Evolutionary conservation across 1,140 invertebrate species (phyloP).

Genomic region (Danaus melanippus): DNA sequence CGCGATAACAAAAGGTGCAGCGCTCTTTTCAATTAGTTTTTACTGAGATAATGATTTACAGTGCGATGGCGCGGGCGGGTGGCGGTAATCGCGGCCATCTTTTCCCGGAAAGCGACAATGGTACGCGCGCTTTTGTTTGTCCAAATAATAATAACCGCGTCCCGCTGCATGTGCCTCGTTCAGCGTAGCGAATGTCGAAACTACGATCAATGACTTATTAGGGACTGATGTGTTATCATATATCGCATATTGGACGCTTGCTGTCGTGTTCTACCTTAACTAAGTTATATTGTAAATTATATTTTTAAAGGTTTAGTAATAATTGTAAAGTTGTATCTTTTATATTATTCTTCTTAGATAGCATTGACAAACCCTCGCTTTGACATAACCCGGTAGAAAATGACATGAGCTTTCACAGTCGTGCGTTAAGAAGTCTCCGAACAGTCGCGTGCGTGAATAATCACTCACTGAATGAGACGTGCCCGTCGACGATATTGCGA

Average conservation of each 20-base stretch:
- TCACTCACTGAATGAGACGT: slow-evolving; percentile 16
- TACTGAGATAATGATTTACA: slow-evolving; percentile 29
- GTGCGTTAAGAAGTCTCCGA: slow-evolving; percentile 14
- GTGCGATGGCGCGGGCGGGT: slow-evolving; percentile 23
- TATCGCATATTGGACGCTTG: too few relatives aligned
- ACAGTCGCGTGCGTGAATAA: slow-evolving; percentile 24
- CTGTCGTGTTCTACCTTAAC: too few relatives aligned
- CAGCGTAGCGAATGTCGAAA: neutral
- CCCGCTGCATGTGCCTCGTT: slow-evolving; percentile 16
- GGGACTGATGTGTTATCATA: too few relatives aligned
- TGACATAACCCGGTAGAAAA: slow-evolving; percentile 10
- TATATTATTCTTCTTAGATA: too few relatives aligned
- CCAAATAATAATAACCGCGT: slow-evolving; percentile 25
- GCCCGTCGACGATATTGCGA: slow-evolving; percentile 19
- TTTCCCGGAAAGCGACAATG: slow-evolving; percentile 54
- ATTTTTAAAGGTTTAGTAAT: too few relatives aligned
- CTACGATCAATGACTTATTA: too few relatives aligned
- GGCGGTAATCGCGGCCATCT: slow-evolving; percentile 46
- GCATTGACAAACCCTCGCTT: too few relatives aligned
- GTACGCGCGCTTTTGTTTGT: slow-evolving; percentile 31
- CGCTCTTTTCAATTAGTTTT: slow-evolving; percentile 39
- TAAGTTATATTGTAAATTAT: too few relatives aligned
- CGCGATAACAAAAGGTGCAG: slow-evolving; percentile 39
- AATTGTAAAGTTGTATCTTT: too few relatives aligned
- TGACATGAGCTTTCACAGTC: slow-evolving; percentile 16